These are phyloP conservation scores for Protodeltote pygarga DNA, from an alignment of 2,888 invertebrate genomes.

Conservation along the genomic window DNA sequence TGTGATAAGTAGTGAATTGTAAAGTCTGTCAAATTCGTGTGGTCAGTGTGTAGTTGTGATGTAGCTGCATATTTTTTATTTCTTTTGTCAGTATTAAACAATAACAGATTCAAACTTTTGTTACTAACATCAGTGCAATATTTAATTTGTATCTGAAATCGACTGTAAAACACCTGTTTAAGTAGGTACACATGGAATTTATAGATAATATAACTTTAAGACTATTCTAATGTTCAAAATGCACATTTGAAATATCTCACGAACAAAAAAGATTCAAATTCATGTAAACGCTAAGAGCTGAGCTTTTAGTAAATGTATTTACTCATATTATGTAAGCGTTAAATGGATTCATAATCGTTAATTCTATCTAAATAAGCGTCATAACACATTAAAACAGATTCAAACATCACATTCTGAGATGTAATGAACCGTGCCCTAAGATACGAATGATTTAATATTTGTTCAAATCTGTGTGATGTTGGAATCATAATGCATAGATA, in stretches of 20 bases:
- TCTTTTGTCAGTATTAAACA: too few species aligned
- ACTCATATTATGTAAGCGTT: constrained; percentile 47
- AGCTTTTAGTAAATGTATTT: constrained; percentile 66
- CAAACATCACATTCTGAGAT: constrained; percentile 18
- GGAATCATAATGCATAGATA: constrained; percentile 25
- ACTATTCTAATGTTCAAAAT: constrained; percentile 52
- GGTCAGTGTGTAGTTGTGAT: constrained; percentile 4
- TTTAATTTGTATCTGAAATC: too few species aligned
- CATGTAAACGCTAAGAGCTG: constrained; percentile 61
- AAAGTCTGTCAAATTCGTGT: constrained; percentile 3
- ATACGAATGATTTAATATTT: background rate
- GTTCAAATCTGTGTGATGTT: constrained; percentile 13
- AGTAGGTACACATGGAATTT: constrained; percentile 37
- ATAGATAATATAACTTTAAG: constrained; percentile 45
- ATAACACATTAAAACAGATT: constrained; percentile 58
- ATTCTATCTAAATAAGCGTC: constrained; percentile 56
- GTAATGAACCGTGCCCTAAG: background rate
- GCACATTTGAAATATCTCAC: constrained; percentile 64
- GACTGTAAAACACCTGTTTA: constrained; percentile 23
- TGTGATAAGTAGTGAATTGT: background rate
- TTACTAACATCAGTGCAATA: too few species aligned
- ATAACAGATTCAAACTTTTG: too few species aligned
- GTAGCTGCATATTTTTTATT: constrained; percentile 2
- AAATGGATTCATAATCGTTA: constrained; percentile 44
- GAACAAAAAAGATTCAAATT: constrained; percentile 48